phyloP scores from a whole-genome alignment of 2,113 vertebrate species.

The Melanotaenia duboulayi region DNA sequence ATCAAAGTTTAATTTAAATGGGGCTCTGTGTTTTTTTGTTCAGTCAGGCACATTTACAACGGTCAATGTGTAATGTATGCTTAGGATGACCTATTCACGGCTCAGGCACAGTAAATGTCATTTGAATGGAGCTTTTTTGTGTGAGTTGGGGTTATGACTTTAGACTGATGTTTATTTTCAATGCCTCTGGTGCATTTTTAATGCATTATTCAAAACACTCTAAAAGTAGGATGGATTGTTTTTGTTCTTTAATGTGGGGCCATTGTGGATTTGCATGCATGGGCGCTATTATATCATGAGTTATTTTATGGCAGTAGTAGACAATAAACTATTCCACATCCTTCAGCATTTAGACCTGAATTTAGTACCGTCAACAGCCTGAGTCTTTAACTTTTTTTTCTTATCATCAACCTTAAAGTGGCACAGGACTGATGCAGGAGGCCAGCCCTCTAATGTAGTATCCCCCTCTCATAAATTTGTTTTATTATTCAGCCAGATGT shows the following conservation, averaged over 20 bases:
- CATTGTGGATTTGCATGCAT: constrained; percentile 30
- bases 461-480: background rate
- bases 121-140: constrained; percentile 33
- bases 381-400: constrained; percentile 9
- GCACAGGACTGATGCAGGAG: background rate
- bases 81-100: constrained; percentile 28
- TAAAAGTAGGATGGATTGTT: constrained; percentile 30
- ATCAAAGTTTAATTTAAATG: constrained; percentile 31
- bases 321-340: constrained; percentile 35
- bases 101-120: constrained; percentile 27
- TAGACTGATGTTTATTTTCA: constrained; percentile 59
- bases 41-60: constrained; percentile 23
- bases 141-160: constrained; percentile 28
- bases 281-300: constrained; percentile 12
- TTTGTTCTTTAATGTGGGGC: constrained; percentile 46
- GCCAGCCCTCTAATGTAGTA: background rate
- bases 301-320: constrained; percentile 28
- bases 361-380: constrained; percentile 24
- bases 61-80: constrained; percentile 18
- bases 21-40: constrained; percentile 7
- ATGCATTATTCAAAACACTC: constrained; percentile 66
- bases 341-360: constrained; percentile 16
- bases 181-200: constrained; percentile 43
- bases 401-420: constrained; percentile 4
- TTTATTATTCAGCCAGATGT: background rate